Evolutionary conservation across 1,140 invertebrate genomes (phyloP), one percentile per base, ranked within the genome.

Genomic region (Bombus pyrosoma): DNA sequence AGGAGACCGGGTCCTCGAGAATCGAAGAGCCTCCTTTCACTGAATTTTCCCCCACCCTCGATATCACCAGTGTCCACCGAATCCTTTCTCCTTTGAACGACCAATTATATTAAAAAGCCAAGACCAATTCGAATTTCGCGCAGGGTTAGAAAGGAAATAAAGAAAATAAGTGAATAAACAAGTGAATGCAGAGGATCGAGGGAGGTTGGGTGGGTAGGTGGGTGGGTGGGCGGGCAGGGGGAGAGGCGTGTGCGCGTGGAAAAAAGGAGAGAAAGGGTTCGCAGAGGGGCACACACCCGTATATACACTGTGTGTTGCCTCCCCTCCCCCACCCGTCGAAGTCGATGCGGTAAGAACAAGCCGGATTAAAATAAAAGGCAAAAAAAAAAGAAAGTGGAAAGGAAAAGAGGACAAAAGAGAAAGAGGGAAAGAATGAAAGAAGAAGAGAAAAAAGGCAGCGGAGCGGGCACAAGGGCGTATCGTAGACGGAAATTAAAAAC

Each of bases 401-500:
- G 43, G 41, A 37, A 37, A 41, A 32, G 79, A 64, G 71, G n/a
- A 66, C 13, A 32, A 32, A 66, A 15, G 66, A 18, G 41, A 66
- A 62, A 57, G n/a, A 57, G 47, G 57, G 34, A 74, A 22, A 32
- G 18, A 81, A 28, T 2, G 12, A 43, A 74, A 13, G 39, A 74
- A 9, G 69, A 39, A 34, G 25, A 59, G 28, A 64, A 13, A 68
- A 75, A 25, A 57, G 64, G 76, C 59, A 64, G 76, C 41, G 76
- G 25, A 64, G 32, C 75, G 57, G 71, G 72, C n/a, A 62, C 28
- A 75, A 43, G 73, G 57, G 75, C 75, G 82, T 78, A 64, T 68
- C 81, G 81, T 77, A 37, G 53, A 68, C 74, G 82, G 82, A 79
- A 84, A 84, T 84, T 84, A 84, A 84, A 79, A 79, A 77, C 59